A percentile compares a stretch with the other conserved stretches of the same genome.
Conservation (phyloP, 2,797 vertebrate species). For the Myotis myotis region DNA sequence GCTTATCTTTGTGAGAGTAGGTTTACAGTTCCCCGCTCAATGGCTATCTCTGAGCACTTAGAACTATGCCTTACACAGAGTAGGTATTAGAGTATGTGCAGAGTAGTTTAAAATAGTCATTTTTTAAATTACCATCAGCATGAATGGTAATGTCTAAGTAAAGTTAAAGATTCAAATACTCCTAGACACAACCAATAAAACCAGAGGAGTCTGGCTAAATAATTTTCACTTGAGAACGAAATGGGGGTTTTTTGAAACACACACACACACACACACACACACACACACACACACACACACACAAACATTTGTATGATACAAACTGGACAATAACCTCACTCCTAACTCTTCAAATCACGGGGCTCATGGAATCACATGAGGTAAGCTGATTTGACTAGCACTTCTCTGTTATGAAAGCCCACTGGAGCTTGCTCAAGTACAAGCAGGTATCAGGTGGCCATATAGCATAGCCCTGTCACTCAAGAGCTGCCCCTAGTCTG, state of each 20-base stretch:
- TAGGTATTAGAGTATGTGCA: background rate
- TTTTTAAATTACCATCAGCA: constrained; percentile 1
- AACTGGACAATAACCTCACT: constrained; percentile 3
- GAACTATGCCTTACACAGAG: background rate
- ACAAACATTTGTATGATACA: constrained; percentile 49
- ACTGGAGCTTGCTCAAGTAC: constrained; percentile 5
- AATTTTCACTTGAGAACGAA: constrained; percentile 55
- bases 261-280: too few relatives aligned
- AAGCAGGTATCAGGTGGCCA: background rate
- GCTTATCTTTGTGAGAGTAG: background rate
- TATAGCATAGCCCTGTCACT: background rate
- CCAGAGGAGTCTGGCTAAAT: constrained; percentile 36
- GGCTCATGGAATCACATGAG: constrained; percentile 35
- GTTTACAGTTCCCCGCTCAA: background rate
- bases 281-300: background rate
- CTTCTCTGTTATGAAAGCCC: constrained; percentile 21
- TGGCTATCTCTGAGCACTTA: background rate
- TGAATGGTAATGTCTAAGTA: background rate
- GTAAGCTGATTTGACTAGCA: background rate
- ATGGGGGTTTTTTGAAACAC: background rate
- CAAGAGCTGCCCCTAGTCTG: constrained; percentile 11
- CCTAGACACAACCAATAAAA: background rate
- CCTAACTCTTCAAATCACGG: constrained; percentile 18
- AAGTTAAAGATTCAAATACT: constrained; percentile 50
- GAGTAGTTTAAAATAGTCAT: background rate